Evolutionary conservation across 2,113 vertebrate genomes (phyloP), one percentile per base, ranked within the genome.

Genomic region (Tiliqua scincoides): DNA sequence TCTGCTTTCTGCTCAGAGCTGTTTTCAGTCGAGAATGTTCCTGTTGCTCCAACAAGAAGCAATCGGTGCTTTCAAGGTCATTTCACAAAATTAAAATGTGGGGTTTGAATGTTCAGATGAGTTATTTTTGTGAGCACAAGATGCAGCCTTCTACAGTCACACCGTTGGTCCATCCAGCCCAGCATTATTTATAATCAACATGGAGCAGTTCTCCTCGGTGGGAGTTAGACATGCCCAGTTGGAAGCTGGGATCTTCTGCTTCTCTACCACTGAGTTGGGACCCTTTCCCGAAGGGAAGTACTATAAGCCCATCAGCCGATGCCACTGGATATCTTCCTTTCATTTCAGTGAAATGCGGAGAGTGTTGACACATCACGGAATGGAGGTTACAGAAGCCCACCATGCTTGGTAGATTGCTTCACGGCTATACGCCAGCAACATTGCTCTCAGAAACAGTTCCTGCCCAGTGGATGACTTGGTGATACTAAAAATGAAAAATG

Each of bases 21-120:
- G 84, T 48, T 81, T 37, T 87, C 32, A 79, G 80, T n/a, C 85
- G 35, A 82, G 17, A 27, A 32, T 54, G 72, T 85, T 88, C 15
- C 1, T 72, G 84, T 77, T 85, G 8, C 15, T 23, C 73, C 43
- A 23, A 10, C 1, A 75, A 84, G 89, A 93, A 89, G 18, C 30
- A 61, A 37, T 15, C 71, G 63, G 6, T 32, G 4, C 43, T 72
- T 82, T 88, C 82, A 89, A 70, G 68, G 67, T 71, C 73, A 48
- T 83, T 88, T 91, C 78, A 89, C 78, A 84, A 83, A 90, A 88
- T 75, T 1, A 0, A 77, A 77, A 37, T 0, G 1, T 25, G 18
- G n/a, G 92, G 79, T 89, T 91, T 63, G 59, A 92, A 71, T 37
- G 84, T 87, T 73, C 78, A 79, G 84, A 85, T 23, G 82, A 79